Base-by-base conservation (phyloP, 1,140 invertebrate genomes). In the Drosophila melanica region DNA sequence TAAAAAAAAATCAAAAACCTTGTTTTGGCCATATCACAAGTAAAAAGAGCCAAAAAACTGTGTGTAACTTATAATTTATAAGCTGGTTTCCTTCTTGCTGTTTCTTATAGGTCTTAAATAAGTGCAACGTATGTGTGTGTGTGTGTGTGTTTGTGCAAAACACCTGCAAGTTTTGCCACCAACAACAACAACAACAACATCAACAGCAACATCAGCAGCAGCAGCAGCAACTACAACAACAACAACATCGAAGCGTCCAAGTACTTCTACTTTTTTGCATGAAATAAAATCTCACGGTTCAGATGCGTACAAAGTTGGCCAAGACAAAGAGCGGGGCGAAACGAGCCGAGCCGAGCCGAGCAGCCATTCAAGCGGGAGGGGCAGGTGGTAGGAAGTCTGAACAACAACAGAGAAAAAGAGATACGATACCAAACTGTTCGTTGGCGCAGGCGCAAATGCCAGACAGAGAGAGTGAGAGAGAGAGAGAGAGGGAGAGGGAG, bases 261-360 rank as follows among this genome's bases (percentile, higher is more conserved):
- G 84, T 87, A 89, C 84, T 89, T 89, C 79, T 89, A 84, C 84
- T 89, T 89, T 86, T 82, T 67, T 70, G 84, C 84, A 89, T 89
- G 84, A 89, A 89, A 89, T 80, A 89, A 89, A 89, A 89, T 89
- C 84, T 89, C 84, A 89, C 84, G 84, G 85, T 89, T 89, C 84
- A 89, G 84, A 89, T 89, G 84, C 84, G 84, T 89, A 89, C 66
- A 71, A 70, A 87, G 84, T 87, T 89, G 84, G 82, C 82, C 81
- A 77, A 79, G 60, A 78, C 51, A 73, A 44, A 63, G 47, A 60
- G 48, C 45, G 27, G 30, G 45, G 55, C 14, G 42, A 14, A 30
- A 51, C n/a, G 20, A 39, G 37, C 33, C 30, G 27, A 27, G 37
- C 64, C n/a, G 20, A 39, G 37, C 33, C 30, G 27, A 27, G 37